phyloP scores from a whole-genome alignment of 2,888 invertebrate genomes.

The Eupeodes latifasciatus region DNA sequence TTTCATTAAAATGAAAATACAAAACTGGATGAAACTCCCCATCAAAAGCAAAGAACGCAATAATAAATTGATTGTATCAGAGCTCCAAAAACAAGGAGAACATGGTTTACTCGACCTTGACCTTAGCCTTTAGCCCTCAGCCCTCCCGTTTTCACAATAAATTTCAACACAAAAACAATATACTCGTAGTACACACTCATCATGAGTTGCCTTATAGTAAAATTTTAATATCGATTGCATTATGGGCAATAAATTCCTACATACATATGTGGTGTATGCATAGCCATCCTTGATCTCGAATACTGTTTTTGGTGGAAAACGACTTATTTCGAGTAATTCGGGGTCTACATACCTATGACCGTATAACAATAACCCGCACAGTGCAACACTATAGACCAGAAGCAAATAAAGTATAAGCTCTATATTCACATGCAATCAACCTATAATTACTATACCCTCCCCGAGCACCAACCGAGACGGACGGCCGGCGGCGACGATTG shows the following conservation, averaged over 20 bases:
- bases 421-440: slow-evolving; percentile 10
- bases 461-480: too few species aligned
- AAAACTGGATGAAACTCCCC: neutral
- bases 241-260: too few species aligned
- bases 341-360: neutral
- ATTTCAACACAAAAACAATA: slow-evolving; percentile 11
- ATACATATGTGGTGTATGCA: neutral
- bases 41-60: slow-evolving; percentile 2
- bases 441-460: neutral
- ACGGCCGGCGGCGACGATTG: neutral
- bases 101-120: neutral
- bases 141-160: neutral
- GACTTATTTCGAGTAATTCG: neutral
- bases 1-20: slow-evolving; percentile 12
- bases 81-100: neutral
- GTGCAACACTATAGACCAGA: slow-evolving; percentile 25
- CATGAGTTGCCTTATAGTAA: neutral
- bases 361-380: neutral
- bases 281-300: slow-evolving; percentile 36
- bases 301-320: neutral
- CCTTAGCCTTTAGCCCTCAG: slow-evolving; percentile 1
- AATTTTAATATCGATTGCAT: slow-evolving; percentile 21
- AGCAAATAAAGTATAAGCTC: neutral
- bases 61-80: slow-evolving; percentile 24
- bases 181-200: neutral